phyloP scores from a whole-genome alignment of 2,888 invertebrate genomes.

The Dugesia japonica region DNA sequence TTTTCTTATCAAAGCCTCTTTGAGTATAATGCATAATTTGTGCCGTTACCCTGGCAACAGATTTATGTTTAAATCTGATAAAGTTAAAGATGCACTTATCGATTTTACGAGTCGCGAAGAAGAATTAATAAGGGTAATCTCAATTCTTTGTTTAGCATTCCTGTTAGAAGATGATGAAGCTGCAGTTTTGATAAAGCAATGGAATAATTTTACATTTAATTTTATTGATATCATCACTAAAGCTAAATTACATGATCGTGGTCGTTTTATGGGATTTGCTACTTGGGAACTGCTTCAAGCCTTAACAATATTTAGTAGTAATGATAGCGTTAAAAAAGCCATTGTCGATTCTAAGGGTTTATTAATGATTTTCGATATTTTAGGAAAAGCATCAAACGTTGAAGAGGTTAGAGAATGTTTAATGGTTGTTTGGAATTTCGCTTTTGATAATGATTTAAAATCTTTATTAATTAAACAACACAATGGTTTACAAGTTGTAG shows the following conservation, averaged over 20 bases:
- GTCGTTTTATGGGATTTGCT: constrained; percentile 38
- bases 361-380: not conserved
- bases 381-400: not conserved
- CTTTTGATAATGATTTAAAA: constrained; percentile 4
- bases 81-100: constrained; percentile 30
- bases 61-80: constrained; percentile 39
- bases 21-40: constrained; percentile 44
- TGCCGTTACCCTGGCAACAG: constrained; percentile 40
- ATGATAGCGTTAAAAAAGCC: constrained; percentile 42
- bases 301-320: constrained; percentile 41
- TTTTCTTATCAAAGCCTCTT: constrained; percentile 37
- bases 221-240: constrained; percentile 9
- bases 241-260: constrained; percentile 12
- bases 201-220: not conserved
- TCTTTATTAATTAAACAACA: not conserved
- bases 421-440: not conserved
- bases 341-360: constrained; percentile 37
- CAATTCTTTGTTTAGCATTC: constrained; percentile 41
- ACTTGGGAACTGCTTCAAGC: constrained; percentile 39
- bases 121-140: constrained; percentile 41
- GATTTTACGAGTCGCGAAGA: constrained; percentile 37
- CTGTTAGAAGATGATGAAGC: constrained; percentile 35
- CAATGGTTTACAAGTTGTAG: not conserved
- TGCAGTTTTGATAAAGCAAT: not conserved
- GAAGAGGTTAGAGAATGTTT: not conserved